Evolutionary conservation across 1,140 invertebrate species (phyloP), one percentile per base, ranked within the genome.

Genomic region (Cotesia chilonis): DNA sequence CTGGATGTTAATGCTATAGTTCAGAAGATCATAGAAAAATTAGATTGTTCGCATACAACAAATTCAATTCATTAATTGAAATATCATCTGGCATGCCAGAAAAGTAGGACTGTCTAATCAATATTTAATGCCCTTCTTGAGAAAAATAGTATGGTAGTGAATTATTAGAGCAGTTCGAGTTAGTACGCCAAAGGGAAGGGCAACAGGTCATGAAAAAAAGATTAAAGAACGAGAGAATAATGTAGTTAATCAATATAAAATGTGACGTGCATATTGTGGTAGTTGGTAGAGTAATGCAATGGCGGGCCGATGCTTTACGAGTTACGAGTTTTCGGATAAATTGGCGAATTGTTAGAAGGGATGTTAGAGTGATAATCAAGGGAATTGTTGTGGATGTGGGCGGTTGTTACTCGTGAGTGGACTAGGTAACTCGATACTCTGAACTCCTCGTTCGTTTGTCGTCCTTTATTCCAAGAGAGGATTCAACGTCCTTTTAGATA

Each of bases 321-420:
- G 73, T 78, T 84, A 83, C 76, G 79, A 79, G 73, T 78, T 84
- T 85, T 76, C 68, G 77, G 74, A 64, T 80, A 82, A 84, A 85
- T 85, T 84, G 83, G 83, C 80, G 80, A 84, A 86, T 79, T 80
- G 80, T 82, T 76, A 80, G 70, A 71, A 74, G 51, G 73, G 47
- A 68, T 63, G 54, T 60, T 20, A 75, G 63, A 74, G 76, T 78
- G 81, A 82, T 85, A 85, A 87, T 85, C 83, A 83, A 81, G 76
- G 75, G 78, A 81, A 84, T 83, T 84, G 82, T 85, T 80, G 77
- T 77, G 81, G 75, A 82, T 78, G 80, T 79, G 78, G 81, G 83
- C 80, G 79, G 79, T 76, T 72, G 81, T 83, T 82, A 81, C 78
- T 76, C 76, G 74, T 75, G 76, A 77, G 74, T 75, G 38, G 72